Percentiles rank a stretch among this genome's conserved stretches.
These are phyloP conservation scores for Stenolophus ochropezus DNA, from an alignment of 2,888 invertebrate genomes.

Conservation along the genomic window DNA sequence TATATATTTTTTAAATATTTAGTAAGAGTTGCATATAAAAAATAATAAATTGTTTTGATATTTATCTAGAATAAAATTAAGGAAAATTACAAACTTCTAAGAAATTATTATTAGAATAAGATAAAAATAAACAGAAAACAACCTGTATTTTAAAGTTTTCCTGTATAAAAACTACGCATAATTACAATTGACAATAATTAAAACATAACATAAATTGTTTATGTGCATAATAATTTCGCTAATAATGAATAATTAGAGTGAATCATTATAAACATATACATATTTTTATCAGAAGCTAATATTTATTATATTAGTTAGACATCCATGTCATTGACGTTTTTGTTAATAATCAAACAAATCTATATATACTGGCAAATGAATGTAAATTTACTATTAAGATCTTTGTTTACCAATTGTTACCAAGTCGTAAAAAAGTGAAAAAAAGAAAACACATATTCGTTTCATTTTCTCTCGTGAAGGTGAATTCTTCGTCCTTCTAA, in stretches of 20 bases:
- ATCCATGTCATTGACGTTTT: neutral
- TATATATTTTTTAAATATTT: neutral
- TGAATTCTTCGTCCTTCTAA: neutral
- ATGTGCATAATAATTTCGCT: neutral
- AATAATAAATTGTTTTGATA: neutral
- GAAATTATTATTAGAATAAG: neutral
- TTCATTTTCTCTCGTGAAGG: neutral
- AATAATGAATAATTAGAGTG: slow-evolving; percentile 4
- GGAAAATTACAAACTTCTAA: neutral
- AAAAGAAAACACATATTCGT: neutral
- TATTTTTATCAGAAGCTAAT: neutral
- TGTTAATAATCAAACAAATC: neutral
- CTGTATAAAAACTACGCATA: neutral
- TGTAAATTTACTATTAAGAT: no score
- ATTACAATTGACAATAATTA: slow-evolving; percentile 11
- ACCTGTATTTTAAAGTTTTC: neutral
- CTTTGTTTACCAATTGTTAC: neutral
- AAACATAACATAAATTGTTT: neutral
- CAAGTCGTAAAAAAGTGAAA: no score
- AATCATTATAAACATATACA: neutral
- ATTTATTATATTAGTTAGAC: neutral
- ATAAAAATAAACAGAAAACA: slow-evolving; percentile 1
- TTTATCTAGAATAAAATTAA: no score
- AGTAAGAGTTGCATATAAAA: neutral
- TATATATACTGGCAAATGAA: neutral